Evolutionary conservation across 2,888 invertebrate species (phyloP), one percentile per base, ranked within the genome.

Genomic region (Alloplasta piceator): DNA sequence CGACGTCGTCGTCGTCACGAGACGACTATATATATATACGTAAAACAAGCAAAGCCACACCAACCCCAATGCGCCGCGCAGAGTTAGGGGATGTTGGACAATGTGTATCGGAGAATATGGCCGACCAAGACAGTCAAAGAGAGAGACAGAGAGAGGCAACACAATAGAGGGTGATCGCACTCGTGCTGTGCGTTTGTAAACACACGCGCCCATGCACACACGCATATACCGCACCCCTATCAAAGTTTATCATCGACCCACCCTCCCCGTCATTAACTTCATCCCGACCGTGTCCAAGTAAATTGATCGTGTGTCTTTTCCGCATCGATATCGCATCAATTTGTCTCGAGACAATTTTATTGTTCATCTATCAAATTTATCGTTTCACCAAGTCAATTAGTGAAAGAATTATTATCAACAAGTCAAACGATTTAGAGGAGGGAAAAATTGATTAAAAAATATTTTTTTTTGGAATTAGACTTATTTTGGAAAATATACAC

Each of bases 21-120:
- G 26, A 14, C 14, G 46, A 26, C 46, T 64, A 52, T 66, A 61
- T 12, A 61, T 43, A 56, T 39, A 52, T n/a, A 38, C 5, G 14
- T 14, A 50, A 55, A 55, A 64, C 55, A 56, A 64, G 63, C 64
- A 73, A 64, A 73, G 56, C 56, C 73, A 73, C 64, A 56, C 52
- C n/a, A n/a, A n/a, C n/a, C n/a, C n/a, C n/a, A n/a, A n/a, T n/a
- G n/a, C n/a, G n/a, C n/a, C n/a, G n/a, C n/a, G n/a, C n/a, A n/a
- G n/a, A n/a, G n/a, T n/a, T n/a, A n/a, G n/a, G n/a, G n/a, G n/a
- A n/a, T n/a, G n/a, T n/a, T n/a, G n/a, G n/a, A n/a, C n/a, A n/a
- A n/a, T n/a, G n/a, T n/a, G n/a, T 50, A 50, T n/a, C n/a, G n/a
- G 6, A 50, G 50, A 50, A 50, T 14, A 50, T 50, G n/a, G n/a